These are phyloP conservation scores for Marmota flaviventris DNA, from an alignment of 2,113 vertebrate species.

Conservation along the genomic window DNA sequence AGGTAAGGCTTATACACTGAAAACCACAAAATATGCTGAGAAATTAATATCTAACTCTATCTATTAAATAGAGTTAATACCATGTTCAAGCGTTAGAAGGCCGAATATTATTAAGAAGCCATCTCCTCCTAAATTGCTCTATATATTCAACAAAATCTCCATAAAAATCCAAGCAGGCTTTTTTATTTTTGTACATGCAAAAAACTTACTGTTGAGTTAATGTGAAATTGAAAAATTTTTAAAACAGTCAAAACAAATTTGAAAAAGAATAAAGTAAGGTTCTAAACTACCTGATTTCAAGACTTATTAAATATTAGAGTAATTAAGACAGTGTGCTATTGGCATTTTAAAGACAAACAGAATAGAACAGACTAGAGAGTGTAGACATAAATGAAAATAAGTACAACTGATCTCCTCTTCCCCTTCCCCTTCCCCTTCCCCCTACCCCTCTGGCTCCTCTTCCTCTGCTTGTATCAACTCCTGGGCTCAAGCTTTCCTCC, in stretches of 20 bases:
- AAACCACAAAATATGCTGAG: background rate
- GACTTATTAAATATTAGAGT: background rate
- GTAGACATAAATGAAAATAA: background rate
- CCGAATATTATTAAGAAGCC: background rate
- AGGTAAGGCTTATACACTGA: background rate
- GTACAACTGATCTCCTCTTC: background rate
- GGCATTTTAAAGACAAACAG: background rate
- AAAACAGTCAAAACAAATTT: background rate
- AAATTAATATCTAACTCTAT: background rate
- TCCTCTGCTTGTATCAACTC: background rate
- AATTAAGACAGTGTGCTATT: background rate
- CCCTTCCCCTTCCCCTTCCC: background rate
- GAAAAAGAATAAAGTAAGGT: background rate
- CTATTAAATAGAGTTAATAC: conserved; percentile 1
- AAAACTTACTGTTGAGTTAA: conserved; percentile 10
- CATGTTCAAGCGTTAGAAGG: background rate
- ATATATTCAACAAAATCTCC: background rate
- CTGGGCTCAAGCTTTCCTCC: background rate
- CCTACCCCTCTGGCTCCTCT: too few species aligned
- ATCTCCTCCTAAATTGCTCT: background rate
- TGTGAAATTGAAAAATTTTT: background rate
- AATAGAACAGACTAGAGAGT: background rate
- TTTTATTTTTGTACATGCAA: background rate
- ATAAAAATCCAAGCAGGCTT: background rate
- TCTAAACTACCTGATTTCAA: background rate